Conservation (phyloP, 2,888 invertebrate species). For the Leucophenga montana region DNA sequence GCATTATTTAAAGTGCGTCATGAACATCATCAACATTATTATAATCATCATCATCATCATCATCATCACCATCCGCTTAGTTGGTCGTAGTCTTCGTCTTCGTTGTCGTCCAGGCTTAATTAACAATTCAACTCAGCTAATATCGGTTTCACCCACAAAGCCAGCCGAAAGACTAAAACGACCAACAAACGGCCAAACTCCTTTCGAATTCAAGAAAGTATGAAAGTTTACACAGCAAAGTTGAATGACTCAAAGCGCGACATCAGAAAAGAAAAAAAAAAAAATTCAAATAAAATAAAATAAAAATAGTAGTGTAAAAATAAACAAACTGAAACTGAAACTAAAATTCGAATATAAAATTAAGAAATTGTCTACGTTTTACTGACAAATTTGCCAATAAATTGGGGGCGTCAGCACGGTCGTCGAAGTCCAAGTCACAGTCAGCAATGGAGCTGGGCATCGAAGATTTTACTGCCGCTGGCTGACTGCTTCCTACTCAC, state of each 20-base stretch:
- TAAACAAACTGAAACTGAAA: constrained; percentile 10
- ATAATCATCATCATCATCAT: background rate
- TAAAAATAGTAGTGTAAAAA: background rate
- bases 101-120: constrained; percentile 55
- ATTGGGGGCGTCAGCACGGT: constrained; percentile 12
- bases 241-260: constrained; percentile 23
- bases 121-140: constrained; percentile 69
- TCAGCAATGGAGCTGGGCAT: background rate
- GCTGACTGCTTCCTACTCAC: background rate
- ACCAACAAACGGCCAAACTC: constrained; percentile 2
- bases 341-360: constrained; percentile 18
- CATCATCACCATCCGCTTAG: background rate
- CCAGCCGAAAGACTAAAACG: background rate
- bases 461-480: background rate
- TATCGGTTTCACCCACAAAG: constrained; percentile 67
- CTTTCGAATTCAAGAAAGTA: constrained; percentile 28
- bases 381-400: constrained; percentile 20
- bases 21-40: background rate
- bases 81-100: constrained; percentile 35
- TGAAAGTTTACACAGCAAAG: constrained; percentile 22
- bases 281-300: background rate
- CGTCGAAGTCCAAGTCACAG: too few relatives aligned
- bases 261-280: background rate
- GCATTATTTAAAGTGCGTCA: background rate
- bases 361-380: constrained; percentile 4